These are phyloP conservation scores for Neomorphus geoffroyi DNA, from an alignment of 2,797 vertebrate genomes.

Conservation along the genomic window DNA sequence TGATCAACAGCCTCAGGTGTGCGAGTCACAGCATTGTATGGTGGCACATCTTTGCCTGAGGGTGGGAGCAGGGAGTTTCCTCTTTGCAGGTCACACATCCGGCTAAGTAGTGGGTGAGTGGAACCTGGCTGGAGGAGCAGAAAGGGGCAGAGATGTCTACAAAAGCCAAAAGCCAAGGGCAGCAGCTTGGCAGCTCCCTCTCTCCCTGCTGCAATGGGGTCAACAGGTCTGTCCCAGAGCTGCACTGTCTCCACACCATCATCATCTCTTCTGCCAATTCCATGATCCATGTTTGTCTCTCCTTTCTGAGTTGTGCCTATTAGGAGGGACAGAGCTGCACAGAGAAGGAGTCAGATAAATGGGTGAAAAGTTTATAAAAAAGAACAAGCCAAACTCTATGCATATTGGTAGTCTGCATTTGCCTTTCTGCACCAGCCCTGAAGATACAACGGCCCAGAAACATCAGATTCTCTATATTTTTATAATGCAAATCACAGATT, in stretches of 20 bases:
- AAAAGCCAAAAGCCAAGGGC: fast-evolving
- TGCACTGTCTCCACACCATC: background rate
- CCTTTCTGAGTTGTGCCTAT: background rate
- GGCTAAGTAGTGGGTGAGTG: fast-evolving
- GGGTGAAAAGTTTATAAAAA: background rate
- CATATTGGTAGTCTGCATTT: background rate
- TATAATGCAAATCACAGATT: background rate
- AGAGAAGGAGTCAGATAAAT: background rate
- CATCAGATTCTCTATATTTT: background rate
- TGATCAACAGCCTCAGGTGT: background rate
- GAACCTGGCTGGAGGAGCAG: background rate
- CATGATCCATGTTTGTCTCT: background rate
- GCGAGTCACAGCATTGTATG: fast-evolving
- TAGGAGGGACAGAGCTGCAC: background rate
- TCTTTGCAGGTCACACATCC: fast-evolving
- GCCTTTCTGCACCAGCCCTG: fast-evolving
- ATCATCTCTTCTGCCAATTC: background rate
- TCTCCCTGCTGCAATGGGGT: background rate
- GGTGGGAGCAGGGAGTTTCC: background rate
- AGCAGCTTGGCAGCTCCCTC: background rate
- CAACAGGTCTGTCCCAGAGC: background rate
- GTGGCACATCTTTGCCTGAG: background rate
- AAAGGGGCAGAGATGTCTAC: background rate
- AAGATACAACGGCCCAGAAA: background rate
- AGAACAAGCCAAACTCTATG: background rate